Percentiles rank a stretch among this genome's conserved stretches.
phyloP scores from a whole-genome alignment of 30 jellyfish, hydroid and myxozoan genomes.

The Chrysaora quinquecirrha region DNA sequence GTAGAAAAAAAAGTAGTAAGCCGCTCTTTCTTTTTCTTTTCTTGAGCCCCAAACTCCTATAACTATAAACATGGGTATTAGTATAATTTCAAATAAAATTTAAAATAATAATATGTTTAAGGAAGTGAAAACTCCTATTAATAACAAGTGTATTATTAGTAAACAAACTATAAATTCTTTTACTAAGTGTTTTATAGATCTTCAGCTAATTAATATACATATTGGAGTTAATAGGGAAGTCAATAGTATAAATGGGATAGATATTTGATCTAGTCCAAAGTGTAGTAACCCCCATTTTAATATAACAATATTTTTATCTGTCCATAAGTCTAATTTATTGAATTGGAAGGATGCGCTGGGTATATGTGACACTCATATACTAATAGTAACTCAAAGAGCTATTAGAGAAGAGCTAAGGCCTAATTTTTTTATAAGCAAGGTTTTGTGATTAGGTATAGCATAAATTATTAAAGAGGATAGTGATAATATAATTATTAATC shows the following conservation, averaged over 20 bases:
- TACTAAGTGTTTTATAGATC: background rate
- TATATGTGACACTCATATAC: background rate
- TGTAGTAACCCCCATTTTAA: slow-evolving; percentile 13
- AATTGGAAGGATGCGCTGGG: background rate
- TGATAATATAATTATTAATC: background rate
- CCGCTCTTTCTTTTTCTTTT: slow-evolving; percentile 71
- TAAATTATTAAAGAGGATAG: background rate
- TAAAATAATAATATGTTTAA: slow-evolving; percentile 53
- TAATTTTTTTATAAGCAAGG: background rate
- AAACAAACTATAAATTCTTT: slow-evolving; percentile 48
- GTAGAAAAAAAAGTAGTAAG: slow-evolving; percentile 65
- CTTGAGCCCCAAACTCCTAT: slow-evolving; percentile 79
- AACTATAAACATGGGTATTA: slow-evolving; percentile 71
- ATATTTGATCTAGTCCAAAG: slow-evolving; percentile 53
- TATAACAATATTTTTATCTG: too few species aligned
- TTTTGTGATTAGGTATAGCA: background rate
- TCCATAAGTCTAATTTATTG: background rate
- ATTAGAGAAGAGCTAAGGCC: slow-evolving; percentile 1
- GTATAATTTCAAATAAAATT: slow-evolving; percentile 66
- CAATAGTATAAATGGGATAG: slow-evolving; percentile 50
- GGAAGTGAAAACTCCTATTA: slow-evolving; percentile 42
- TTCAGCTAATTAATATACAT: slow-evolving; percentile 48
- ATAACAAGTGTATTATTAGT: background rate
- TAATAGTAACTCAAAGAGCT: background rate
- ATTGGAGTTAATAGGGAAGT: slow-evolving; percentile 48